Evolutionary conservation across 2,888 invertebrate species (phyloP).

Genomic region (Antitype chi): DNA sequence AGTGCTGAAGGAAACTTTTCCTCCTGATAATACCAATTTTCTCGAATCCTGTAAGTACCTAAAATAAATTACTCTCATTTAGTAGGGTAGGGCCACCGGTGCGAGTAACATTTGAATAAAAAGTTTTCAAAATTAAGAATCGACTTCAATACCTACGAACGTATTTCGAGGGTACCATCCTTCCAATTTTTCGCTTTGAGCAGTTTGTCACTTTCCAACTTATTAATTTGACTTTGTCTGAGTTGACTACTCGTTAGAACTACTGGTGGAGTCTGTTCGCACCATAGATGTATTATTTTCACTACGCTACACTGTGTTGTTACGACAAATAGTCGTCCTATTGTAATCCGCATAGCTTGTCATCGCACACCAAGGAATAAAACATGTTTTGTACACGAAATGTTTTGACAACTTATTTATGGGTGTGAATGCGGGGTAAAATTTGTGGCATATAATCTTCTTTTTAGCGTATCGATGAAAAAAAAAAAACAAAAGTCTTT

Average conservation of each 20-base stretch:
- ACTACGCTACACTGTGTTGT: no score
- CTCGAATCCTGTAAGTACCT: slow-evolving; percentile 15
- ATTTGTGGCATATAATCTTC: neutral
- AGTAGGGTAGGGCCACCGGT: slow-evolving; percentile 21
- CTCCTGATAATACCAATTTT: neutral
- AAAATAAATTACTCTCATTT: slow-evolving; percentile 30
- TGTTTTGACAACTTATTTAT: no score
- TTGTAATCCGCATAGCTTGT: neutral
- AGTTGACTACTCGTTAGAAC: slow-evolving; percentile 21
- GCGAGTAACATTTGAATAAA: slow-evolving; percentile 47
- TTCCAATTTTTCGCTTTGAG: slow-evolving; percentile 42
- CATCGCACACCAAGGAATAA: no score
- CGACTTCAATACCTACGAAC: slow-evolving; percentile 22
- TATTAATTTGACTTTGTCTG: slow-evolving; percentile 43
- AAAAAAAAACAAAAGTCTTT: no score
- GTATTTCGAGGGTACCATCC: slow-evolving; percentile 8
- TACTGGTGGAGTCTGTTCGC: slow-evolving; percentile 13
- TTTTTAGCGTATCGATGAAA: no score
- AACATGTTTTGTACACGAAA: no score
- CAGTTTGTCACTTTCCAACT: slow-evolving; percentile 29
- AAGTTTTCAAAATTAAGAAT: slow-evolving; percentile 50
- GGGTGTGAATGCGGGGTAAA: neutral
- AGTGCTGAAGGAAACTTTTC: slow-evolving; percentile 22
- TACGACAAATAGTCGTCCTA: neutral
- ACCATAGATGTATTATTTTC: neutral